phyloP scores from a whole-genome alignment of 1,140 invertebrate species.

The Lepidurus packardi region DNA sequence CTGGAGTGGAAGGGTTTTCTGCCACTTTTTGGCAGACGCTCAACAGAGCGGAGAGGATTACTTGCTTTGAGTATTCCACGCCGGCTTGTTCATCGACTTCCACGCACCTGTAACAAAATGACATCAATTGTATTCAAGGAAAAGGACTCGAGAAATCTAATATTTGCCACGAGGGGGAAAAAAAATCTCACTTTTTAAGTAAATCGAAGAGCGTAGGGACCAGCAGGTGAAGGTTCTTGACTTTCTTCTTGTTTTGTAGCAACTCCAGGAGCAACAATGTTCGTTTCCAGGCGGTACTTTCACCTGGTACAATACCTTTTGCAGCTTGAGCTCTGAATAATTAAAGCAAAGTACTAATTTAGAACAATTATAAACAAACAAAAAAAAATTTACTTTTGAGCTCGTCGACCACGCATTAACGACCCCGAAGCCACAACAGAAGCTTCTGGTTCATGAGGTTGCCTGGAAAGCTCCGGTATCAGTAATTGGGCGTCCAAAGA shows the following conservation, averaged over 20 bases:
- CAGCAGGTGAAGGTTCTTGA: slow-evolving; percentile 58
- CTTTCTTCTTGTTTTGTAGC: slow-evolving; percentile 72
- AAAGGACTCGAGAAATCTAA: no score
- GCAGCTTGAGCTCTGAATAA: background rate
- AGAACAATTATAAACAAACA: no score
- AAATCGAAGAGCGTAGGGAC: slow-evolving; percentile 70
- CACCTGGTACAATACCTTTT: background rate
- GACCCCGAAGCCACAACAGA: background rate
- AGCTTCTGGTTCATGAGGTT: slow-evolving; percentile 25
- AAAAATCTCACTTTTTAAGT: slow-evolving; percentile 53
- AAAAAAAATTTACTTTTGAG: background rate
- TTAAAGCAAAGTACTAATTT: no score
- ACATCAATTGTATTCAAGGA: no score
- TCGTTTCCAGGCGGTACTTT: slow-evolving; percentile 57
- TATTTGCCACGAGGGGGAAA: no score
- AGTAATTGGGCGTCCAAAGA: slow-evolving; percentile 56
- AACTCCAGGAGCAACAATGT: slow-evolving; percentile 74
- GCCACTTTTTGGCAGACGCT: slow-evolving; percentile 60
- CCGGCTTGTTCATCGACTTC: slow-evolving; percentile 72
- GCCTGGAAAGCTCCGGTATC: slow-evolving; percentile 36
- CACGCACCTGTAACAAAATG: slow-evolving; percentile 52
- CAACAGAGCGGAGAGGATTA: slow-evolving; percentile 70
- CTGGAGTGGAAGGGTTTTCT: slow-evolving; percentile 41
- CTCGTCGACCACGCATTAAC: background rate
- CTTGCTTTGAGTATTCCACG: slow-evolving; percentile 84